Conservation (phyloP, 1,140 invertebrate genomes). For the Lepidurus apus region DNA sequence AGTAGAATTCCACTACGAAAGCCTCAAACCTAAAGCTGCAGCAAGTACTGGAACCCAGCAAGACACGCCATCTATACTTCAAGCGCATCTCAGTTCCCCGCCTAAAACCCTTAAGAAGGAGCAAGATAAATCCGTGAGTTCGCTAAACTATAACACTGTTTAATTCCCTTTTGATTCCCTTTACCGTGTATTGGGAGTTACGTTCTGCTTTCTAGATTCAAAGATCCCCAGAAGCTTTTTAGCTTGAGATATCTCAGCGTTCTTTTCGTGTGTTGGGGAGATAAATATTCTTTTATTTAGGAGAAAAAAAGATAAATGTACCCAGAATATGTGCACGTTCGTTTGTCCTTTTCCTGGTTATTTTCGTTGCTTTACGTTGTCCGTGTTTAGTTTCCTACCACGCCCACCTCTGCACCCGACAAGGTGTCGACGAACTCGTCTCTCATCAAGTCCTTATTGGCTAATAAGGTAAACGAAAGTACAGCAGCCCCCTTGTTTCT, state of each 20-base stretch:
- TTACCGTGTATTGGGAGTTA: conserved; percentile 26
- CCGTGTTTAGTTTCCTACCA: conserved; percentile 47
- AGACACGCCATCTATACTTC: conserved; percentile 57
- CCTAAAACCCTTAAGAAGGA: conserved; percentile 54
- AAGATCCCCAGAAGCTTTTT: conserved; percentile 26
- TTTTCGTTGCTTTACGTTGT: conserved; percentile 47
- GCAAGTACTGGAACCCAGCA: conserved; percentile 42
- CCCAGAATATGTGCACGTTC: conserved; percentile 31
- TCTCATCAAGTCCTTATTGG: conserved; percentile 76
- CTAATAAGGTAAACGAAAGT: conserved; percentile 65
- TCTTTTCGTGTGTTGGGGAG: conserved; percentile 19
- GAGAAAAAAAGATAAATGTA: no score
- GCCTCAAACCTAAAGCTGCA: conserved; percentile 49
- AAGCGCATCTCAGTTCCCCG: conserved; percentile 67
- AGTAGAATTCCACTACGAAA: conserved; percentile 39
- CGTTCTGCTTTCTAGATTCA: conserved; percentile 26
- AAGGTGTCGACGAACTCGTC: conserved; percentile 48
- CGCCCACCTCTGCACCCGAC: conserved; percentile 38
- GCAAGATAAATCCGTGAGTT: conserved; percentile 57
- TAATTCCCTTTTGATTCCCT: conserved; percentile 32
- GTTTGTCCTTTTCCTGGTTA: conserved; percentile 39
- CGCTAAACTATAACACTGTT: conserved; percentile 34
- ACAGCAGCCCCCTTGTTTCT: conserved; percentile 25
- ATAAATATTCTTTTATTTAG: conserved; percentile 26
- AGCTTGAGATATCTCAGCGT: background rate